Conservation (phyloP, 2,113 vertebrate species). For the Plectropomus leopardus region DNA sequence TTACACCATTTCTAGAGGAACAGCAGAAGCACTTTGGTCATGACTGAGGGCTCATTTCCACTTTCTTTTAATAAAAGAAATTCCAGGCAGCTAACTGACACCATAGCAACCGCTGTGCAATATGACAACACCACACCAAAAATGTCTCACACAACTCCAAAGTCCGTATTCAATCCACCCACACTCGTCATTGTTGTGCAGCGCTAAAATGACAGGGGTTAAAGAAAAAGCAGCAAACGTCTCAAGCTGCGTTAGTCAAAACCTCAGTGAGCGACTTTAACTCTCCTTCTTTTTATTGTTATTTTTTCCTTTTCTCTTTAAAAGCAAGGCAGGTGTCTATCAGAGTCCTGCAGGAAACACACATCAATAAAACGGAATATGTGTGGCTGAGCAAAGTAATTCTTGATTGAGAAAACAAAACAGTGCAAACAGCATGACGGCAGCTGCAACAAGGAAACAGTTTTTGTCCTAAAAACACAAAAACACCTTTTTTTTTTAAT, state of each 20-base stretch:
- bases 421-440: slow-evolving; percentile 7
- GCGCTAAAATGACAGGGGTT: slow-evolving; percentile 39
- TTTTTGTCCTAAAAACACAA: slow-evolving; percentile 1
- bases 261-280: slow-evolving; percentile 16
- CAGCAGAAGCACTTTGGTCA: neutral
- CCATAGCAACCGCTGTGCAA: slow-evolving; percentile 51
- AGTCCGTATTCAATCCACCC: slow-evolving; percentile 46
- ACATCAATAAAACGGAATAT: slow-evolving; percentile 29
- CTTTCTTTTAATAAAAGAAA: slow-evolving; percentile 18
- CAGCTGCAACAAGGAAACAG: neutral
- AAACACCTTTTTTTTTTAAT: neutral
- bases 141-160: slow-evolving; percentile 31
- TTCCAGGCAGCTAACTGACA: slow-evolving; percentile 20
- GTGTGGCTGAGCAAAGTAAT: neutral
- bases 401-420: slow-evolving; percentile 27
- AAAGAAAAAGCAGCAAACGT: slow-evolving; percentile 44
- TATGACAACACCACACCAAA: slow-evolving; percentile 38
- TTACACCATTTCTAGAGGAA: neutral
- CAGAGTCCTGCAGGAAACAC: slow-evolving; percentile 33
- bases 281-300: neutral
- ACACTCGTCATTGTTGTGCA: slow-evolving; percentile 50
- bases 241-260: slow-evolving; percentile 53
- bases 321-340: slow-evolving; percentile 29
- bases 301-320: neutral
- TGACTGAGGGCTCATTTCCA: slow-evolving; percentile 3